Evolutionary conservation across 2,113 vertebrate genomes (phyloP), one percentile per base, ranked within the genome.

Genomic region (Paedocypris sp.): DNA sequence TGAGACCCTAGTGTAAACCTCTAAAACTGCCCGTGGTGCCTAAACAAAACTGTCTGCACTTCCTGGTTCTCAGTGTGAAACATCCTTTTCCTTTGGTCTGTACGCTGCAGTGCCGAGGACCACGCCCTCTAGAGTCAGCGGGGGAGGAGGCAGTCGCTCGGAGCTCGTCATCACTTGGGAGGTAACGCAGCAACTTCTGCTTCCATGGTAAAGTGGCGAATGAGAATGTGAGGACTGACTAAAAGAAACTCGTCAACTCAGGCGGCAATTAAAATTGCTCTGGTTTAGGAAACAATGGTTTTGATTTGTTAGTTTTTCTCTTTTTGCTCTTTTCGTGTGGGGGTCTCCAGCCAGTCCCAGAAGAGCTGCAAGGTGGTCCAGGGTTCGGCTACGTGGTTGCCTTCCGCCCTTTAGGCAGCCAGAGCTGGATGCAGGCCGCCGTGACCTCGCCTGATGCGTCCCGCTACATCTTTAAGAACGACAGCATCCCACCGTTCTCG

Each of bases 81-180:
- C 22, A 18, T 32, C 4, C 15, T 9, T 23, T 53, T 20, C 38
- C 23, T 15, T 36, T 3, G 25, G 6, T 54, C 9, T 45, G 12
- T 52, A 6, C 23, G 1, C 60, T 46, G 12, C 73, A 98, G 94
- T 90, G 74, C 91, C 93, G 1, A 90, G 91, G 73, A 85, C 92
- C 68, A 91, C 90, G 32, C 91, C 94, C 0, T 84, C 90, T 2
- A 90, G 93, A 0, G 91, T 95, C 75, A 94, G 86, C 1, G 94
- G 94, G 16, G 94, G 94, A 0, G 94, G 93, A 13, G 94, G 94
- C 31, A 93, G 88, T 75, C 92, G 88, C 31, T 91, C 90, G 0
- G 94, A 98, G 70, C 83, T 98, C 64, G 92, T 98, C 73, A 98
- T 98, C 71, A 94, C 90, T 0, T 97, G 93, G 93, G 93, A 98